Base-by-base conservation (phyloP, 2,888 invertebrate genomes). In the Ptilodon capucinus region DNA sequence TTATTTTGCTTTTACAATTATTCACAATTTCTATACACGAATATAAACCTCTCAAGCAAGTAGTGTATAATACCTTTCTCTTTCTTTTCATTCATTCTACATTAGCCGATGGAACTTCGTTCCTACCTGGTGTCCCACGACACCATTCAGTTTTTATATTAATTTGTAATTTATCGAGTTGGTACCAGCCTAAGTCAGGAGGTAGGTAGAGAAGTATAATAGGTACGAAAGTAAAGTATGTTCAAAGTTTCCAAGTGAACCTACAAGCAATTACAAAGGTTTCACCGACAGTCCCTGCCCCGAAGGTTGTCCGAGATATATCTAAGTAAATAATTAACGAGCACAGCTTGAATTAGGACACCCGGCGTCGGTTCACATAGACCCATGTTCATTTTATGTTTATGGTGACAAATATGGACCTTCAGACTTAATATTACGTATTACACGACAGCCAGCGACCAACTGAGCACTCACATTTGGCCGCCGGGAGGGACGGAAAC, bases 261-360 rank as follows among this genome's bases (percentile, higher is more conserved):
- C n/a, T 74, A 73, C 73, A 69, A 75, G 74, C 74, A 80, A 82
- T 80, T 79, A 81, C 74, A 74, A 73, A 71, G 76, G 71, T 66
- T 67, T 57, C 59, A 42, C 59, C 68, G 63, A 57, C 60, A 64
- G 64, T 65, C 63, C 65, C 51, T 51, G 61, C 59, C 64, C 51
- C 55, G 61, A 65, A 73, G 73, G 68, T 69, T 61, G 59, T 57
- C 63, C 64, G 70, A 74, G 72, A 74, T 76, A 67, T 78, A 74
- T 79, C 74, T 75, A 68, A 77, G 72, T 81, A 79, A 81, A 84
- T 82, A 81, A 83, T 83, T 82, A 83, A 81, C 75, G 79, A 80
- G 76, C 68, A 63, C 58, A 61, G 71, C 72, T 72, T 74, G 74
- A 74, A 79, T 80, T 76, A 76, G 76, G 75, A 73, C 68, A 64